Evolutionary conservation across 2,797 vertebrate genomes (phyloP).

Genomic region (Phylloscopus collybita): DNA sequence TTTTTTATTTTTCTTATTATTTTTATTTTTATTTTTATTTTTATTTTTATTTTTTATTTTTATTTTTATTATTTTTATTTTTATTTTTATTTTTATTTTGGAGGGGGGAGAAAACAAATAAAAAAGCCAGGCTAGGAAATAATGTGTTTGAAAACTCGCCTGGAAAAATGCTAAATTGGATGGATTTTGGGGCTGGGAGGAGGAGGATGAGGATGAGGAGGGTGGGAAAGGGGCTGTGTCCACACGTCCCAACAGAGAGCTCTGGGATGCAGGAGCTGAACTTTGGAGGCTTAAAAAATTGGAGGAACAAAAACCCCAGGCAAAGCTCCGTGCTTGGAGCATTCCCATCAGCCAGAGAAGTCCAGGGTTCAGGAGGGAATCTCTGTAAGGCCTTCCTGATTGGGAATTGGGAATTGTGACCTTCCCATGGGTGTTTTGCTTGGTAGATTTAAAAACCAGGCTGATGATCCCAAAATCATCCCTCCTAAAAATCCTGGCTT

Average conservation of each 20-base stretch:
- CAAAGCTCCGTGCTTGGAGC: neutral
- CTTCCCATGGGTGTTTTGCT: neutral
- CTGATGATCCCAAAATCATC: neutral
- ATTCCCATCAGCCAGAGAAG: accelerated
- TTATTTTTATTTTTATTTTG: neutral
- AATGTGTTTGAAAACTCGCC: neutral
- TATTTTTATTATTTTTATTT: too few species aligned
- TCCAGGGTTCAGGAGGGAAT: accelerated
- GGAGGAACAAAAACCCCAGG: neutral
- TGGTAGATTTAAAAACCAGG: neutral
- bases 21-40: too few species aligned
- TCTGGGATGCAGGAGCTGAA: neutral
- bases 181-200: neutral
- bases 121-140: neutral
- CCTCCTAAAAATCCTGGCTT: neutral
- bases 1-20: too few species aligned
- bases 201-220: neutral
- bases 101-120: accelerated
- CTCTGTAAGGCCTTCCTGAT: neutral
- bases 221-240: neutral
- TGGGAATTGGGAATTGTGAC: too few species aligned
- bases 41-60: too few species aligned
- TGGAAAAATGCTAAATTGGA: neutral
- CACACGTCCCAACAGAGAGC: accelerated
- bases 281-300: neutral